Evolutionary conservation across 2,797 vertebrate genomes (phyloP).

Genomic region (Gallinago stenura): DNA sequence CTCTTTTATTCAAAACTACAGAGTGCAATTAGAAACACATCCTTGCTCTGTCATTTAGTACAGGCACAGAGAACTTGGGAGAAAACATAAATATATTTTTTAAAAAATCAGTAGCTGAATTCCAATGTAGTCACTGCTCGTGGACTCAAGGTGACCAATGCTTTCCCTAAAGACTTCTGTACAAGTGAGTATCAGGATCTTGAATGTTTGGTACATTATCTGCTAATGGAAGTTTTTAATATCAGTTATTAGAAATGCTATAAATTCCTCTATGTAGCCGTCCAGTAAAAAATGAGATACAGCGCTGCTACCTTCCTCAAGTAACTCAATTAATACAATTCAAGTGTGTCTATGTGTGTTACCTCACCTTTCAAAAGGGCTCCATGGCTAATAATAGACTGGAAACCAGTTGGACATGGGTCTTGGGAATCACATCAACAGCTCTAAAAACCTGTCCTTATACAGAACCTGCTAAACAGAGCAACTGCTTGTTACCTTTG

Average conservation of each 20-base stretch:
- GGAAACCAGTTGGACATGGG: background rate
- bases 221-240: background rate
- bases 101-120: background rate
- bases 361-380: background rate
- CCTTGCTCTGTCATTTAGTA: background rate
- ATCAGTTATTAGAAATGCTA: background rate
- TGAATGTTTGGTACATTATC: background rate
- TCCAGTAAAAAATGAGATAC: background rate
- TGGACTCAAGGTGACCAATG: background rate
- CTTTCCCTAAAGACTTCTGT: background rate
- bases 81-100: background rate
- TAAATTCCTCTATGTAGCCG: background rate
- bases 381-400: background rate
- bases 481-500: background rate
- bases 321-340: background rate
- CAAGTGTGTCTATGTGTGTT: accelerated
- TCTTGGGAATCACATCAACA: background rate
- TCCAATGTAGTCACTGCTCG: background rate
- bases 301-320: background rate
- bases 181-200: background rate
- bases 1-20: background rate
- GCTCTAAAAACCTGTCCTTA: background rate
- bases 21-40: background rate
- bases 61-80: background rate
- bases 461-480: background rate